These are phyloP conservation scores for Scrobipalpa atriplicella DNA, from an alignment of 2,888 invertebrate species.

Conservation along the genomic window DNA sequence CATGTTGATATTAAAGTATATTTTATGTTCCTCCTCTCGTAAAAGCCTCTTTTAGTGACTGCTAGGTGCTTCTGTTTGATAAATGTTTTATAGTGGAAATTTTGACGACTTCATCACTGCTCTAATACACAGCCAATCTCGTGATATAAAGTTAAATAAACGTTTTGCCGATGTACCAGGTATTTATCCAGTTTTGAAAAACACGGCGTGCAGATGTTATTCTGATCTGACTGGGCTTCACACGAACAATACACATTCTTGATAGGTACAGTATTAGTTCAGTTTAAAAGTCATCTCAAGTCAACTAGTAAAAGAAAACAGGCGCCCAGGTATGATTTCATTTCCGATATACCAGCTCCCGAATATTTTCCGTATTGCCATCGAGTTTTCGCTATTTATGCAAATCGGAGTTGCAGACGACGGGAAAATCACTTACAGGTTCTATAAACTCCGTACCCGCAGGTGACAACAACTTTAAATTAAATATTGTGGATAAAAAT, in stretches of 20 bases:
- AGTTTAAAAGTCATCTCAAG: no score
- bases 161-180: no score
- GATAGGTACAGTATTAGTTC: no score
- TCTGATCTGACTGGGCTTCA: no score
- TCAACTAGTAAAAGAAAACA: neutral
- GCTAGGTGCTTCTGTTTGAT: neutral
- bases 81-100: neutral
- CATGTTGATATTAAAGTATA: constrained; percentile 26
- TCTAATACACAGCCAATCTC: neutral
- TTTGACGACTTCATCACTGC: neutral
- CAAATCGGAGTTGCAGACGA: constrained; percentile 38
- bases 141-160: no score
- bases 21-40: constrained; percentile 28
- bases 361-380: constrained; percentile 34
- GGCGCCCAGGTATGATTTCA: constrained; percentile 24
- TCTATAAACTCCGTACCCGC: constrained; percentile 36
- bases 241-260: no score
- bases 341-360: constrained; percentile 7
- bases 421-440: constrained; percentile 43
- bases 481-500: constrained; percentile 15
- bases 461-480: constrained; percentile 25
- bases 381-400: constrained; percentile 43
- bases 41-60: neutral
- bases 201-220: no score
- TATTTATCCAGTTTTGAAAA: no score